These are phyloP conservation scores for Aotus griseimembra DNA, from an alignment of 2,797 vertebrate genomes.

Conservation along the genomic window DNA sequence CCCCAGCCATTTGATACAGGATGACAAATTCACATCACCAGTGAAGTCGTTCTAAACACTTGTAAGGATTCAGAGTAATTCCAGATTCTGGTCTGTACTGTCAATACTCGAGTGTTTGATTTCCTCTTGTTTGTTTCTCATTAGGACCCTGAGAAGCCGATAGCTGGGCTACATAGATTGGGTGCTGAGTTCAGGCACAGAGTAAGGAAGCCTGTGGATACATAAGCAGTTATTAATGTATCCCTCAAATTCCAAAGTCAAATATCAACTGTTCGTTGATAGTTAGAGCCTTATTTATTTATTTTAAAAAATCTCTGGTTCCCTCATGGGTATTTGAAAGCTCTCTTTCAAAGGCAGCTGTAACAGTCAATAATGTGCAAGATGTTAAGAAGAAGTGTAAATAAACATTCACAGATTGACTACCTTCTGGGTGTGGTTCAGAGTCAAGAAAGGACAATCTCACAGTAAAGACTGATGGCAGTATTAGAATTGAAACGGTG, in stretches of 20 bases:
- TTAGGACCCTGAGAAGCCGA: neutral
- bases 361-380: neutral
- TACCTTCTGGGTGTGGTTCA: neutral
- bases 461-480: neutral
- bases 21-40: neutral
- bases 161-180: neutral
- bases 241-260: neutral
- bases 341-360: neutral
- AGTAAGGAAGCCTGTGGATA: neutral
- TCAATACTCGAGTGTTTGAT: neutral
- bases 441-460: neutral
- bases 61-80: neutral
- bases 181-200: neutral
- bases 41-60: neutral
- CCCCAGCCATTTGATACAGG: neutral
- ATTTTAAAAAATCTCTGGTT: neutral
- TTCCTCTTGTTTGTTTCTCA: neutral
- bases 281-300: neutral
- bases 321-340: neutral
- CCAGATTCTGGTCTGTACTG: neutral
- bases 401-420: neutral
- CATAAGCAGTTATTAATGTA: neutral
- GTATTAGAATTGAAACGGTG: neutral
- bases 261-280: neutral
- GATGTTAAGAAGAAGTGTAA: neutral